Evolutionary conservation across 2,888 invertebrate species (phyloP), one percentile per base, ranked within the genome.

Genomic region (Theodoxus fluviatilis): DNA sequence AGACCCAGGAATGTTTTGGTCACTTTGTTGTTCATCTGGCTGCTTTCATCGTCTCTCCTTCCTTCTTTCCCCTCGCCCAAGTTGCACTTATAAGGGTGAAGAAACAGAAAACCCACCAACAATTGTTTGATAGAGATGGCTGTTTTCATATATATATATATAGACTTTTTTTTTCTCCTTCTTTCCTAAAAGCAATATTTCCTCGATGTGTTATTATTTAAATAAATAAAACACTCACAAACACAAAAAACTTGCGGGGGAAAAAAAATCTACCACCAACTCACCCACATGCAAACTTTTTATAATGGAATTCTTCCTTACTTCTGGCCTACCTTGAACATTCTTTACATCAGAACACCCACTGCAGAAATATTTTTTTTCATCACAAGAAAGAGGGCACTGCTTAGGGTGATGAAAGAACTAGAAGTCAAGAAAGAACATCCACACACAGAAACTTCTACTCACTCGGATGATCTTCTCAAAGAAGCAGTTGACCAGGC

Each of bases 401-500:
- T 38, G 33, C 15, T 12, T 22, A 52, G 35, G n/a, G 31, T 49
- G 22, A 1, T 40, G 12, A 3, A 18, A 33, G 35, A 52, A 3
- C 22, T 9, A 3, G 6, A 18, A 65, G 1, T 9, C 43, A 37
- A n/a, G 4, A 12, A n/a, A 61, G 28, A 31, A 7, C 2, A 4
- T 25, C n/a, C n/a, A 2, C 0, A 33, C n/a, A 2, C 0, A 33
- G 28, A 25, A 22, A 9, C 28, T 6, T 33, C 12, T 57, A 55
- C 76, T 86, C 80, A 94, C 93, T 91, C 94, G 94, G 87, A 96
- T 96, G 87, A 96, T 92, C 80, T 92, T 91, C 68, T 90, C 91
- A 86, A 95, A 96, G 52, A 96, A 91, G 79, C 92, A 92, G 87
- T 96, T 94, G 52, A 97, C 89, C 72, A 98, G 89, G 6, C 93